These are phyloP conservation scores for Meloe dianella DNA, from an alignment of 2,888 invertebrate genomes.

Conservation along the genomic window DNA sequence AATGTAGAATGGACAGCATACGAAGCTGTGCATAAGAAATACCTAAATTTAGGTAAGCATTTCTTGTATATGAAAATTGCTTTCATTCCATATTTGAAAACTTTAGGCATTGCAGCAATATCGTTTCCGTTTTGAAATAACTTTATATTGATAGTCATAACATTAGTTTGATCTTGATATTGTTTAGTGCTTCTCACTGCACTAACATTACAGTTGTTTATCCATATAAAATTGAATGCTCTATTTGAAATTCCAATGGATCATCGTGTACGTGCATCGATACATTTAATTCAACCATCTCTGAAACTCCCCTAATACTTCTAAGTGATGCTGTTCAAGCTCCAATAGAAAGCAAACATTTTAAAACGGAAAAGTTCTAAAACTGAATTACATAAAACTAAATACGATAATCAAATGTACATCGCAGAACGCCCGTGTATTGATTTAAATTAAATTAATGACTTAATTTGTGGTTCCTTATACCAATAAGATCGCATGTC, in stretches of 20 bases:
- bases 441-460: neutral
- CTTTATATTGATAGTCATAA: constrained; percentile 14
- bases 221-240: neutral
- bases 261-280: constrained; percentile 15
- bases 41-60: constrained; percentile 80
- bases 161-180: constrained; percentile 7
- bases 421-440: constrained; percentile 21
- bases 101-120: neutral
- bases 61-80: constrained; percentile 2
- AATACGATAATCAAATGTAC: constrained; percentile 42
- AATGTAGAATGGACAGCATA: constrained; percentile 94
- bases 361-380: neutral
- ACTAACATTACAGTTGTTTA: neutral
- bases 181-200: constrained; percentile 1
- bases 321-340: constrained; percentile 2
- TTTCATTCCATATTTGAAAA: constrained; percentile 5
- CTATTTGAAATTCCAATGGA: constrained; percentile 12
- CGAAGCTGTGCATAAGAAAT: constrained; percentile 91
- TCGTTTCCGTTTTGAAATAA: constrained; percentile 8
- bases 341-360: neutral
- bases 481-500: constrained; percentile 17
- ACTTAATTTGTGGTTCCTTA: constrained; percentile 3
- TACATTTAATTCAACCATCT: constrained; percentile 12
- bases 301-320: neutral
- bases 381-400: constrained; percentile 33